Base-by-base conservation (phyloP, 2,797 vertebrate species). In the Moxostoma hubbsi region DNA sequence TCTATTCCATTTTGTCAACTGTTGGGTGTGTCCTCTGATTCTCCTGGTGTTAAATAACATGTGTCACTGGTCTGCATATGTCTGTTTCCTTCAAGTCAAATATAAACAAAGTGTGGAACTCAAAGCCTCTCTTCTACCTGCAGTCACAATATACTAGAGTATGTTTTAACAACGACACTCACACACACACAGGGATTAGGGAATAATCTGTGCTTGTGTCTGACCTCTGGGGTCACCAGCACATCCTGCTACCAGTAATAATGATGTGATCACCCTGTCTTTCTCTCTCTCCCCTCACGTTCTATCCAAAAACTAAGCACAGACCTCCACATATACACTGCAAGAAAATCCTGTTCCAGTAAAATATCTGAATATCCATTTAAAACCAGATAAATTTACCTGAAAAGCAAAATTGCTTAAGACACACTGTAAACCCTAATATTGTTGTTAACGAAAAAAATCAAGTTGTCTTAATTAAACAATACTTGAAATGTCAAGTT, bases 241-340 rank as follows among this genome's bases (percentile, higher is more conserved):
- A 92, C 90, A 93, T 93, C 93, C 91, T 88, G 88, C 86, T 84
- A 78, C 74, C 55, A 51, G 82, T 83, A 88, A 89, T 91, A 90
- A 91, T 89, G 88, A 90, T 59, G 78, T 79, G 51, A 69, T 64
- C 5, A 2, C 24, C 15, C 51, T 15, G 5, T 61, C 51, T 36
- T 8, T 59, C 8, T 13, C 7, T 9, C 36, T 16, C 36, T 36
- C 36, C 36, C 43, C 69, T 71, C 24, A 61, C 24, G 47, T 36
- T 24, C 9, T 51, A 15, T 66, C 7, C 11, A 65, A 13, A 6
- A 65, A 46, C 3, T 47, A 65, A 24, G 46, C 57, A 61, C 8
- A 50, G 12, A 36, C 12, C 58, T 73, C 0, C 5, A 73, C 11
- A 50, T 58, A 6, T n/a, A 67, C 53, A 24, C 11, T 47, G 45